Conservation (phyloP, 2,113 vertebrate species). For the Anolis sagrei region DNA sequence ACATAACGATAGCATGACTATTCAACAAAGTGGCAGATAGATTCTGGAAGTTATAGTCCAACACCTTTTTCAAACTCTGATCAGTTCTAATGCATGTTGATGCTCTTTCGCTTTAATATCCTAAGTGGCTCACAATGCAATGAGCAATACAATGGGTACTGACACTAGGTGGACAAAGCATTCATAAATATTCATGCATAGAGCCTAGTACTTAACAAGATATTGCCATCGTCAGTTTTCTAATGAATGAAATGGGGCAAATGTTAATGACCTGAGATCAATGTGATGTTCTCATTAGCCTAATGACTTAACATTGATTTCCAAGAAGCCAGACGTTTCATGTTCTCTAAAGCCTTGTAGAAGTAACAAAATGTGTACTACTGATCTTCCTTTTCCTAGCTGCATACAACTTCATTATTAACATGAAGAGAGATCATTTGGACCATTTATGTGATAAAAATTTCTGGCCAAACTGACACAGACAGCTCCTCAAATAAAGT, state of each 20-base stretch:
- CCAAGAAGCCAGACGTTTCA: background rate
- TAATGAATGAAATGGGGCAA: background rate
- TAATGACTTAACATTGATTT: slow-evolving; percentile 7
- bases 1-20: background rate
- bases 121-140: background rate
- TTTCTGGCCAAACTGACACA: too few relatives aligned
- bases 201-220: background rate
- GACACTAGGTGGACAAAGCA: background rate
- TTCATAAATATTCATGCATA: background rate
- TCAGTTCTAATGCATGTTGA: too few relatives aligned
- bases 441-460: background rate
- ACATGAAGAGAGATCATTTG: background rate
- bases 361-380: background rate
- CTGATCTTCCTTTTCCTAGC: background rate
- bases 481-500: background rate
- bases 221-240: background rate
- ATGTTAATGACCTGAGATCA: background rate
- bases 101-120: too few relatives aligned
- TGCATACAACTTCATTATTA: background rate
- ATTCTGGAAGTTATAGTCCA: too few relatives aligned
- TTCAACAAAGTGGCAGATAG: too few relatives aligned
- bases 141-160: background rate
- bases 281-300: background rate
- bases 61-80: too few relatives aligned
- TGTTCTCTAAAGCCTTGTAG: background rate